Percentiles rank a stretch among this genome's conserved stretches.
phyloP scores from a whole-genome alignment of 2,888 invertebrate species.

The Apomyelois bistriatella region DNA sequence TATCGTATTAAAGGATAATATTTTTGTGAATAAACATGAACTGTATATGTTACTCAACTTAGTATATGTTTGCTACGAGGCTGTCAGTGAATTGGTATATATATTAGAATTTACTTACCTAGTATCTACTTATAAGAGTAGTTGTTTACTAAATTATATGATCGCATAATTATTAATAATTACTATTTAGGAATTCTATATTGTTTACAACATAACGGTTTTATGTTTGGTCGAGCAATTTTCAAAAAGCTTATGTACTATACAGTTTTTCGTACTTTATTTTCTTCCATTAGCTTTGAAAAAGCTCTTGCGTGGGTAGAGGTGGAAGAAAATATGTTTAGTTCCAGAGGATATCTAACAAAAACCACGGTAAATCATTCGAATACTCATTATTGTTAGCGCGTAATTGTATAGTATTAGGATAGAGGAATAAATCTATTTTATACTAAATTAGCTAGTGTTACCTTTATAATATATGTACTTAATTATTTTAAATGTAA shows the following conservation, averaged over 20 bases:
- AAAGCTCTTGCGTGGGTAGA: not conserved
- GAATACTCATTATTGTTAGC: conserved; percentile 51
- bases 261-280: not conserved
- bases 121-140: not conserved
- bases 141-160: conserved; percentile 1
- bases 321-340: conserved; percentile 3
- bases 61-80: not conserved
- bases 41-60: not conserved
- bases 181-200: too few species aligned
- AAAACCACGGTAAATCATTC: conserved; percentile 26
- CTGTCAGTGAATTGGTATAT: not conserved
- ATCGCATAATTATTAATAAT: not conserved
- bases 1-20: too few species aligned
- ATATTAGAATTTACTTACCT: not conserved
- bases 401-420: conserved; percentile 55
- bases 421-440: conserved; percentile 71
- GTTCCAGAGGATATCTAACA: conserved; percentile 17
- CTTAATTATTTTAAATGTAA: conserved; percentile 27
- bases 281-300: not conserved
- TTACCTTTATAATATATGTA: too few species aligned
- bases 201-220: too few species aligned
- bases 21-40: not conserved
- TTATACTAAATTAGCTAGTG: conserved; percentile 62
- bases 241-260: too few species aligned
- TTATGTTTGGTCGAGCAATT: too few species aligned